Base-by-base conservation (phyloP, 2,797 vertebrate genomes). In the Pteronotus mesoamericanus region DNA sequence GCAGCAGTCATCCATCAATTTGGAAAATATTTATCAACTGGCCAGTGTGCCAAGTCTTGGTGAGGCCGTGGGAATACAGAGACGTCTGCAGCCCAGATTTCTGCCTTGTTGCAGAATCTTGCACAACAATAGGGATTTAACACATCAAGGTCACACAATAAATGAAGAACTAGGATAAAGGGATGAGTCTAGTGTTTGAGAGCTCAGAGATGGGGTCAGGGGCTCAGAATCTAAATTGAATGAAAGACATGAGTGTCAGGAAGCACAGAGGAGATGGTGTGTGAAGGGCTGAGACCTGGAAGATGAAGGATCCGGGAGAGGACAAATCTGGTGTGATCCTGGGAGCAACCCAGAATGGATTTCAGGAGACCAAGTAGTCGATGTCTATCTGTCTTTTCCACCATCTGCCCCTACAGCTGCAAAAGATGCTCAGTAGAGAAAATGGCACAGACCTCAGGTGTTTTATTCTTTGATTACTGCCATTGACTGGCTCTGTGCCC, bases 11-110 rank as follows among this genome's bases (percentile, higher is more conserved):
- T 86, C 84, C 59, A 84, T 93, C 93, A 77, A n/a, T 59, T 80
- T 91, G 93, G 93, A 96, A 95, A 95, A 55, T 92, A 84, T 46
- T 97, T 96, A 95, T 96, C 96, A 86, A 12, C 32, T 18, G 8
- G 75, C 79, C 83, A 39, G 89, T 19, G 26, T 94, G 86, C 96
- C 96, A 97, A 89, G 92, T 57, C 37, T 66, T 91, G 64, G 74
- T 39, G 91, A 96, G 85, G 44, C 69, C 16, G 29, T 95, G 93
- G 83, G 94, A 97, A 92, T 37, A 34, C 26, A 57, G 86, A 94
- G 64, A 72, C 39, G 29, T 89, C 68, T 69, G 26, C 4, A 2
- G 39, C 78, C 69, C n/a, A 44, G 69, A 26, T 72, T 53, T 69
- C 24, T 37, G 75, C 55, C 29, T 90, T 53, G 92, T 34, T 44